These are phyloP conservation scores for Hedychridium roseum DNA, from an alignment of 2,888 invertebrate species.

Conservation along the genomic window DNA sequence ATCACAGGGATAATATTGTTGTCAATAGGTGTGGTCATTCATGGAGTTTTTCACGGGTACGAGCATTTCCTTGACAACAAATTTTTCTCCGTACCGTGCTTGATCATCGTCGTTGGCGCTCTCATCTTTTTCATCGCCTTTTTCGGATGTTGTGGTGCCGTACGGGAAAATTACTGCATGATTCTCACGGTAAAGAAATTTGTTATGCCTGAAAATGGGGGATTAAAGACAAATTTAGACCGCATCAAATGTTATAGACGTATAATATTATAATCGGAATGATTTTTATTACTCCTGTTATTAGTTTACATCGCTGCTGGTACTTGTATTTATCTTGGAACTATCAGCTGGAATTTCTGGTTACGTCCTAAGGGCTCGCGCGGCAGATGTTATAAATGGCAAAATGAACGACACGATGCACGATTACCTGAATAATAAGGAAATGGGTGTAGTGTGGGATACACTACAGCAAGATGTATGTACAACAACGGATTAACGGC, in stretches of 20 bases:
- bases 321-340: slow-evolving; percentile 78
- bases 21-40: slow-evolving; percentile 76
- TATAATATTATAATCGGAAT: neutral
- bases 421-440: slow-evolving; percentile 60
- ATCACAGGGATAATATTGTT: slow-evolving; percentile 82
- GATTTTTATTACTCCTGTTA: slow-evolving; percentile 35
- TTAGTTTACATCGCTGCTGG: slow-evolving; percentile 74
- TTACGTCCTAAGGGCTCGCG: slow-evolving; percentile 70
- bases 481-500: slow-evolving; percentile 27
- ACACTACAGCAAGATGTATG: slow-evolving; percentile 69
- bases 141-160: slow-evolving; percentile 89
- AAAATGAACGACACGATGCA: slow-evolving; percentile 67
- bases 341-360: slow-evolving; percentile 80
- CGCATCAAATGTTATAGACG: neutral
- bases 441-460: slow-evolving; percentile 70
- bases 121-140: slow-evolving; percentile 82
- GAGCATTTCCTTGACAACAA: slow-evolving; percentile 73
- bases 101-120: slow-evolving; percentile 70
- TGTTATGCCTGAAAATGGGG: neutral
- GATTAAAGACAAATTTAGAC: neutral
- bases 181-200: slow-evolving; percentile 75
- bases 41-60: slow-evolving; percentile 73
- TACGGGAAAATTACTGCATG: slow-evolving; percentile 84
- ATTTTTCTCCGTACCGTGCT: slow-evolving; percentile 76
- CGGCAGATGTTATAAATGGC: slow-evolving; percentile 65